These are phyloP conservation scores for Ametastegia equiseti DNA, from an alignment of 2,888 invertebrate species.

Conservation along the genomic window DNA sequence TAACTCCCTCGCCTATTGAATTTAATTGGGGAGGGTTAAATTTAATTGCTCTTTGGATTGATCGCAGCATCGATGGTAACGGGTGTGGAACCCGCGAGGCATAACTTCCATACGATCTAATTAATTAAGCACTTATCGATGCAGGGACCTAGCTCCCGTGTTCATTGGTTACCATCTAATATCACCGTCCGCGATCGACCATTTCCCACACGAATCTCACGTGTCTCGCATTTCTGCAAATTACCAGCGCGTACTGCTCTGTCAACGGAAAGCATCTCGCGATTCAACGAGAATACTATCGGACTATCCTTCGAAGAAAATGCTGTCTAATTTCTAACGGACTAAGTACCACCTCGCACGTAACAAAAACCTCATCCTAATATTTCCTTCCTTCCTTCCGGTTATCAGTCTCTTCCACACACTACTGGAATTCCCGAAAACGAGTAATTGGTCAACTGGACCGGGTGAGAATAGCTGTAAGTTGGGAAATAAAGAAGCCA, in stretches of 20 bases:
- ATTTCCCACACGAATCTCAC: background rate
- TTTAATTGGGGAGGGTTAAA: slow-evolving; percentile 45
- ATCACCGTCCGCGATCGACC: background rate
- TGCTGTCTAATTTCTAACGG: too few relatives aligned
- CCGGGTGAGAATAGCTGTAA: too few relatives aligned
- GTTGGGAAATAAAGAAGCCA: too few relatives aligned
- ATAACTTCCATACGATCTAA: slow-evolving; percentile 14
- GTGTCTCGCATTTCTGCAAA: too few relatives aligned
- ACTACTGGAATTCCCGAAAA: background rate
- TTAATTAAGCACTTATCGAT: slow-evolving; percentile 17
- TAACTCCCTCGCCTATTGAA: slow-evolving; percentile 23
- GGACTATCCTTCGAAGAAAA: too few relatives aligned
- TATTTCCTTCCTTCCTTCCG: background rate
- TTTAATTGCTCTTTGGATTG: slow-evolving; percentile 33
- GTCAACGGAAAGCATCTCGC: too few relatives aligned
- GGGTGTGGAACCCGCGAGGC: slow-evolving; percentile 11
- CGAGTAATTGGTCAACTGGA: too few relatives aligned
- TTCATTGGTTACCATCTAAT: background rate
- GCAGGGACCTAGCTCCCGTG: background rate
- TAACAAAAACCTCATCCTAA: background rate
- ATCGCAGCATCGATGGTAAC: slow-evolving; percentile 39
- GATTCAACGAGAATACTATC: too few relatives aligned
- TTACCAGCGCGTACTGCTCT: too few relatives aligned
- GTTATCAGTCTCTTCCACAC: background rate
- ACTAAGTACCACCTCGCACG: background rate